A percentile compares a stretch with the other conserved stretches of the same genome.
Conservation (phyloP, 1,140 invertebrate species). For the Drosophila sulfurigaster region DNA sequence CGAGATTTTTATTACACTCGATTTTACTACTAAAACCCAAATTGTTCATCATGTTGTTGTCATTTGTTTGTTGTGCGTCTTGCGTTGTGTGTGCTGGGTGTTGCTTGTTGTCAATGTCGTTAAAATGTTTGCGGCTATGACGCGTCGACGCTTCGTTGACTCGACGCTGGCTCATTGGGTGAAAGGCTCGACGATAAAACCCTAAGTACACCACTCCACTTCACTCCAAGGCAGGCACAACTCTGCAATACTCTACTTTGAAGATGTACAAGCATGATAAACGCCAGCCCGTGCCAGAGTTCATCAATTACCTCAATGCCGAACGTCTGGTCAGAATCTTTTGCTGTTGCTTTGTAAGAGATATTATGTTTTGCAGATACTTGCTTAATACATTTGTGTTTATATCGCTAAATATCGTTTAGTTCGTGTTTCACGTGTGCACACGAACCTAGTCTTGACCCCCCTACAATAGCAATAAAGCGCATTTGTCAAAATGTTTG, state of each 20-base stretch:
- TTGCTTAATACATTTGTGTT: background rate
- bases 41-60: constrained; percentile 26
- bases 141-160: constrained; percentile 7
- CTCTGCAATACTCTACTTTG: constrained; percentile 16
- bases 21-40: constrained; percentile 59
- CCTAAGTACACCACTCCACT: constrained; percentile 60
- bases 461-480: background rate
- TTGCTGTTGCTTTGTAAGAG: constrained; percentile 1
- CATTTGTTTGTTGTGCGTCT: constrained; percentile 20
- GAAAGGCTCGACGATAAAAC: constrained; percentile 71
- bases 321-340: constrained; percentile 23
- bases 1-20: constrained; percentile 72
- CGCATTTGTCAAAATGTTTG: constrained; percentile 31
- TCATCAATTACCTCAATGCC: constrained; percentile 16
- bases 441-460: background rate
- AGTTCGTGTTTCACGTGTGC: background rate
- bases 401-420: background rate
- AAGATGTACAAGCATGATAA: constrained; percentile 49
- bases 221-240: background rate
- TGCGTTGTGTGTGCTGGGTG: constrained; percentile 42
- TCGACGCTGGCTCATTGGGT: constrained; percentile 56
- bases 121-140: constrained; percentile 61
- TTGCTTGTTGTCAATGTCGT: constrained; percentile 70
- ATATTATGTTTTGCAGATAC: background rate
- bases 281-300: constrained; percentile 46